Percentiles rank a stretch among this genome's conserved stretches.
phyloP scores from a whole-genome alignment of 2,797 vertebrate species.

The Neostethus bicornis region DNA sequence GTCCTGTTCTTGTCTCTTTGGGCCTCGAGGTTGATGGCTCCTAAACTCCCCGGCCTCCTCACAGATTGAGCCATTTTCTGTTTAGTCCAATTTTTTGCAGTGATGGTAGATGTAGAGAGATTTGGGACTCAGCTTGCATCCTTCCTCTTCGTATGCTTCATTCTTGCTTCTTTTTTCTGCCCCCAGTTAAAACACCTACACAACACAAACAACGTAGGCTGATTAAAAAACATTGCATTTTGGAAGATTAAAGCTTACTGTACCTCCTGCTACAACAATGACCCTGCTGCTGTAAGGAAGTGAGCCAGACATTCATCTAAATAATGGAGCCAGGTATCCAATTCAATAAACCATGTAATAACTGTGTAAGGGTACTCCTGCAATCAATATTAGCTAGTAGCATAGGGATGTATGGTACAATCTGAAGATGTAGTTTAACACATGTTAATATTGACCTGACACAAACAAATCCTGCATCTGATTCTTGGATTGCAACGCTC shows the following conservation, averaged over 20 bases:
- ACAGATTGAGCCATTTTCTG: slow-evolving; percentile 66
- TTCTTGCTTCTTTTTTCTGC: slow-evolving; percentile 33
- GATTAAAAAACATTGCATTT: slow-evolving; percentile 13
- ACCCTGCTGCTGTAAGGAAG: slow-evolving; percentile 32
- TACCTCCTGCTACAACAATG: slow-evolving; percentile 32
- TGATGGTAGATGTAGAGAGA: slow-evolving; percentile 18
- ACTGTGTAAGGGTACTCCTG: background rate
- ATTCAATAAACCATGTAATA: slow-evolving; percentile 21
- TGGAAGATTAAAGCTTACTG: slow-evolving; percentile 7
- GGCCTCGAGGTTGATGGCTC: slow-evolving; percentile 68
- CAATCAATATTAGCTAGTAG: slow-evolving; percentile 2
- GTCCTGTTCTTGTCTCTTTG: slow-evolving; percentile 70
- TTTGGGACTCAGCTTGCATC: slow-evolving; percentile 60
- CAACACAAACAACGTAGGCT: slow-evolving; percentile 24
- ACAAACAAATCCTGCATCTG: background rate
- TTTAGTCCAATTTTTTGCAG: slow-evolving; percentile 38
- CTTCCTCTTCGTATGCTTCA: slow-evolving; percentile 71
- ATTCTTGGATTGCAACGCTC: background rate
- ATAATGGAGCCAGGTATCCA: slow-evolving; percentile 31
- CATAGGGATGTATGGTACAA: background rate
- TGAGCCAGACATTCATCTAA: slow-evolving; percentile 19
- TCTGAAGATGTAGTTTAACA: background rate
- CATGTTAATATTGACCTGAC: background rate
- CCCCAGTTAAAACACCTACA: slow-evolving; percentile 58
- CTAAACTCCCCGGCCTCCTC: slow-evolving; percentile 45